Evolutionary conservation across 2,888 invertebrate genomes (phyloP).

Genomic region (Bibio marci): DNA sequence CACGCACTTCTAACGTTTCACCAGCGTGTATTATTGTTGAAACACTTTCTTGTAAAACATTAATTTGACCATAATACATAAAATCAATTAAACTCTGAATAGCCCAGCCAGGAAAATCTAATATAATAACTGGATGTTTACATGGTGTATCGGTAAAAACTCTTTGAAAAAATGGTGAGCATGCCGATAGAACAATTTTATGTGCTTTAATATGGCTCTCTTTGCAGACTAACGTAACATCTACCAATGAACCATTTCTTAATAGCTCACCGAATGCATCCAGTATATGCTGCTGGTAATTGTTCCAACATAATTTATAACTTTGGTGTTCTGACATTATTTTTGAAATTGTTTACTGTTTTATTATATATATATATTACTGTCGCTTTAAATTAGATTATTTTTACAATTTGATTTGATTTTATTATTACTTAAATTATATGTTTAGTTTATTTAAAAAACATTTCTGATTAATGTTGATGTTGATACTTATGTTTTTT

Average conservation of each 20-base stretch:
- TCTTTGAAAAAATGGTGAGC: conserved; percentile 74
- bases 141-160: conserved; percentile 84
- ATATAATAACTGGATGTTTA: conserved; percentile 82
- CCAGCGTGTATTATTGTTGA: conserved; percentile 73
- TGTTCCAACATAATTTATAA: conserved; percentile 86
- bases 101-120: conserved; percentile 78
- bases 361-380: too few relatives aligned
- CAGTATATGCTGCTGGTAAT: conserved; percentile 77
- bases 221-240: conserved; percentile 78
- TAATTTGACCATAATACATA: conserved; percentile 87
- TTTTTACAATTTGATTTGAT: too few relatives aligned
- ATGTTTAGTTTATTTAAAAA: too few relatives aligned
- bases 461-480: too few relatives aligned
- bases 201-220: conserved; percentile 75
- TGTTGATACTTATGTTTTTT: too few relatives aligned
- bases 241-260: conserved; percentile 72
- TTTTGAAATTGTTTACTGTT: too few relatives aligned
- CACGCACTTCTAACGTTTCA: conserved; percentile 69
- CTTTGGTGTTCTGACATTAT: conserved; percentile 43
- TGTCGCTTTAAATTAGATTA: too few relatives aligned
- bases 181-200: conserved; percentile 79
- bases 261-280: conserved; percentile 77
- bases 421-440: too few relatives aligned
- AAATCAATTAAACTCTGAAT: conserved; percentile 82
- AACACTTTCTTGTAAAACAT: conserved; percentile 70